A percentile compares a stretch with the other conserved stretches of the same genome.
These are phyloP conservation scores for Porites australiensis DNA, from an alignment of 64 coral and sea anemone species.

Conservation along the genomic window DNA sequence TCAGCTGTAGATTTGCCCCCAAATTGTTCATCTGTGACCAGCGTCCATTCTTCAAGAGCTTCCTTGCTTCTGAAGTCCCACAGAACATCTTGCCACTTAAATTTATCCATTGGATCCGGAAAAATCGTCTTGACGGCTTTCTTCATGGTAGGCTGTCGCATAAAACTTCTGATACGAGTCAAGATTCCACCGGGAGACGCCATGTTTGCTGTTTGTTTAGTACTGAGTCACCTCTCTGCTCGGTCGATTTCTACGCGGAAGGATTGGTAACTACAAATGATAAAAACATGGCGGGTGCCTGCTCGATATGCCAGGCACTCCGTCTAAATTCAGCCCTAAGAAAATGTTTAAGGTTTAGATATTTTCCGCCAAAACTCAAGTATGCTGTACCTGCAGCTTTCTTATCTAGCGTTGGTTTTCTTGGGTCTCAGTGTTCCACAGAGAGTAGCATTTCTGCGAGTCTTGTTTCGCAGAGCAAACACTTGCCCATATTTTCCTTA, in stretches of 20 bases:
- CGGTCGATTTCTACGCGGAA: not conserved
- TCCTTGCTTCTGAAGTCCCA: conserved; percentile 89
- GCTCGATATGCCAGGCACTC: not conserved
- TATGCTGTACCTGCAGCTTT: not conserved
- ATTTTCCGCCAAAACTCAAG: not conserved
- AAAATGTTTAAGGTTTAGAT: not conserved
- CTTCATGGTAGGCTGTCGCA: conserved; percentile 67
- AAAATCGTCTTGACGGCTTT: conserved; percentile 79
- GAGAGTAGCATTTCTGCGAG: not conserved
- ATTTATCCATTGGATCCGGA: conserved; percentile 91
- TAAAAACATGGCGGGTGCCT: conserved; percentile 26
- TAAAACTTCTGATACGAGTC: conserved; percentile 64
- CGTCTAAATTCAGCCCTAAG: not conserved
- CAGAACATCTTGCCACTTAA: conserved; percentile 81
- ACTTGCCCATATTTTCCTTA: not conserved
- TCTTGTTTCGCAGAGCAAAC: not conserved
- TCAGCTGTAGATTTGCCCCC: conserved; percentile 88
- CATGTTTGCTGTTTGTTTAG: conserved; percentile 35
- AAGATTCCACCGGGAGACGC: conserved; percentile 11
- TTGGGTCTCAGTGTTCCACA: not conserved
- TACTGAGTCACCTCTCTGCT: not conserved
- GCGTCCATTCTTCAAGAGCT: conserved; percentile 76
- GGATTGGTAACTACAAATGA: not conserved
- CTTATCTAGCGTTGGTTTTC: not conserved
- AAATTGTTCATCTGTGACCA: conserved; percentile 91